Conservation (phyloP, 2,888 invertebrate genomes). For the Protonemura montana region DNA sequence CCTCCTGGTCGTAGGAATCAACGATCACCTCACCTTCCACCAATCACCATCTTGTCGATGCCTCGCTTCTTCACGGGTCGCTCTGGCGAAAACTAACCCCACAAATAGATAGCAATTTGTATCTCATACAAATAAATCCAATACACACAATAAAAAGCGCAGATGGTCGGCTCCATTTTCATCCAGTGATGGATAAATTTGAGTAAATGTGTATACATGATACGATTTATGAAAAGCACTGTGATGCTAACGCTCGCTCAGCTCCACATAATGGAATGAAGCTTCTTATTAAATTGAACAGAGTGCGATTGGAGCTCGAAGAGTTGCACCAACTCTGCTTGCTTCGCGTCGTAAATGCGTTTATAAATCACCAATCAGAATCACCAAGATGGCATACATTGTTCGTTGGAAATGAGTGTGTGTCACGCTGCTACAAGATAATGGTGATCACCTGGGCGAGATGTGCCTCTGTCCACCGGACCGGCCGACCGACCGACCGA, state of each 20-base stretch:
- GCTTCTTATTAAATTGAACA: background rate
- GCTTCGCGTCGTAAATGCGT: background rate
- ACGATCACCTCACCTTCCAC: background rate
- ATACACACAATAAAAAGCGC: background rate
- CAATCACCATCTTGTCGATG: background rate
- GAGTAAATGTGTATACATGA: background rate
- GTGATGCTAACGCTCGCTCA: background rate
- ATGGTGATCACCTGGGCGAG: constrained; percentile 20
- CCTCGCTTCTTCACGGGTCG: background rate
- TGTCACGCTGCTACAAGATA: background rate
- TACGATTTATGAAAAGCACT: background rate
- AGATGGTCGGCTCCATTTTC: background rate
- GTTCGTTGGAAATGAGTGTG: background rate
- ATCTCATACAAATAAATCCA: background rate
- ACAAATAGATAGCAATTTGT: constrained; percentile 12
- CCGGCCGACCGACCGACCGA: too few species aligned
- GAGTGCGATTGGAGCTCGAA: background rate
- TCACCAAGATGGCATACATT: constrained; percentile 1
- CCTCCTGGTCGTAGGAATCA: background rate
- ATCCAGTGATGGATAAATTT: background rate
- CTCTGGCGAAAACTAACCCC: background rate
- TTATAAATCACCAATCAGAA: constrained; percentile 2
- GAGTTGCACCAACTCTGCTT: background rate
- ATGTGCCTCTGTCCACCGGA: constrained; percentile 42
- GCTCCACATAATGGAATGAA: background rate